Base-by-base conservation (phyloP, 2,113 vertebrate species). In the Toxotes jaculatrix region DNA sequence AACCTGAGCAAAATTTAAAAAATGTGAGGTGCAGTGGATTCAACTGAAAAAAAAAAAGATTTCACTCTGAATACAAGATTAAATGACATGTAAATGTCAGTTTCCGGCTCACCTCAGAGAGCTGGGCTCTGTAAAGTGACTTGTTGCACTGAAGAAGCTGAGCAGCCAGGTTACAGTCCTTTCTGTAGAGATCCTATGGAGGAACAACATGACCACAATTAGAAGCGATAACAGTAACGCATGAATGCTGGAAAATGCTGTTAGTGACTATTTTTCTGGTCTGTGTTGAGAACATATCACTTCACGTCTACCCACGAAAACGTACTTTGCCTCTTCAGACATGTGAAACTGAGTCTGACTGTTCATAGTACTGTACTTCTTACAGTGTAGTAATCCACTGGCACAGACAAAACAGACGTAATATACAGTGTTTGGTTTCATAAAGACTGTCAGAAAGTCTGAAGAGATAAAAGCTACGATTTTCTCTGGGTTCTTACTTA, bases 101-200 rank as follows among this genome's bases (percentile, higher is more conserved):
- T 19, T 66, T 0, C 3, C 23, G 21, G 38, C 88, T 96, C 94
- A 99, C 98, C 98, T 99, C 98, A 0, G 98, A 97, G 87, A 98
- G 95, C 90, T 98, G 90, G 87, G 93, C 95, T 91, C 96, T 95
- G 95, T 97, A 96, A 34, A 98, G 96, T 85, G 95, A 96, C 92
- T 98, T 97, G 96, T 97, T 97, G 94, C 98, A 98, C 88, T 98
- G 97, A 82, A 99, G 96, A 87, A 99, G 96, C 94, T 99, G 98
- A 91, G 97, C 98, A 45, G 98, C 98, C 87, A 99, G 95, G 91
- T 96, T 98, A 92, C 97, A 99, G 95, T 99, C 98, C 91, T 99
- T 98, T 89, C 98, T 97, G 93, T 98, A 99, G 87, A 97, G 92
- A 19, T 98, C 98, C 98, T 99, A 73, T 11, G 90, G 93, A 93